Base-by-base conservation (phyloP, 2,797 vertebrate genomes). In the Myotis planiceps region DNA sequence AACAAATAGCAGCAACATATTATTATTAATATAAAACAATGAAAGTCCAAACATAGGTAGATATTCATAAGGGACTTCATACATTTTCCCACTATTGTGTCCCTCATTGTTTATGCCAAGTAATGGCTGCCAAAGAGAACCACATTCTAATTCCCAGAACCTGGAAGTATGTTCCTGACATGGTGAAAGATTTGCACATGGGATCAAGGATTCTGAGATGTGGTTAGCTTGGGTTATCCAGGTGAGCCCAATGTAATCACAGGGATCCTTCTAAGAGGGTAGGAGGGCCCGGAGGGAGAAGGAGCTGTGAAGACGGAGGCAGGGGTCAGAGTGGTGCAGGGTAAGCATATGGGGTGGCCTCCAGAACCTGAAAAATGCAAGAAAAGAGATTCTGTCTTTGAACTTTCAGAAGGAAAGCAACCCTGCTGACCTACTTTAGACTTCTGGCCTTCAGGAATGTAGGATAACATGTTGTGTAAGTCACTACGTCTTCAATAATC, bases 321-420 rank as follows among this genome's bases (percentile, higher is more conserved):
- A 2, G 47, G 65, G 25, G 27, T 12, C 1, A 0, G 3, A 19
- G 27, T 5, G 34, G 55, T 2, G 16, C 10, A 3, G 14, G 37
- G 4, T 3, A 68, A 16, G 32, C 29, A 29, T 18, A 29, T 0
- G 0, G 3, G 2, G 27, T 9, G 1, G 58, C 16, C 9, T 71
- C 80, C 19, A 80, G 37, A 78, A 68, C 21, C 19, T 2, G 29
- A 25, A 74, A 49, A 72, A 42, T 13, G 5, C 42, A 32, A 82
- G 53, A 25, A 75, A 75, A 19, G 9, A n/a, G 3, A 19, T 34
- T 85, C 25, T 88, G 19, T 82, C 53, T 29, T 81, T 19, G 4
- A 84, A 27, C 18, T 45, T 58, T 13, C 89, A 80, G 80, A 68
- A 78, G 84, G n/a, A 90, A 37, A 18, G 32, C 7, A 47, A 29